Conservation (phyloP, 2,888 invertebrate genomes). For the Lepeophtheirus nordmannii region DNA sequence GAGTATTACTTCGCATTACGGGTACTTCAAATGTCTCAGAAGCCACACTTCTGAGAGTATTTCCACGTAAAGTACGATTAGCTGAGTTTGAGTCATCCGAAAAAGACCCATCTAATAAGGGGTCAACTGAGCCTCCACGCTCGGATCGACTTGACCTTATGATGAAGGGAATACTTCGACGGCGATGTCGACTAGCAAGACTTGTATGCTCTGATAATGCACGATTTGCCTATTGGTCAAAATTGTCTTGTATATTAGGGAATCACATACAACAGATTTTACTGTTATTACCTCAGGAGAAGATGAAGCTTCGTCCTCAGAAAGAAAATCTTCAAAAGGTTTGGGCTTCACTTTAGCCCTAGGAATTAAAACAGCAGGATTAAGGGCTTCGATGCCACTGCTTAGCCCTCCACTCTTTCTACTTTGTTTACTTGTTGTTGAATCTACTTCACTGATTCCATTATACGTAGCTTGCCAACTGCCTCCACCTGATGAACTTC, state of each 20-base stretch:
- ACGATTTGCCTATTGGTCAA: slow-evolving; percentile 17
- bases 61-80: neutral
- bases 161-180: slow-evolving; percentile 6
- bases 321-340: neutral
- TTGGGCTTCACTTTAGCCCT: slow-evolving; percentile 21
- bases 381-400: neutral
- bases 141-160: slow-evolving; percentile 7
- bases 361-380: slow-evolving; percentile 21
- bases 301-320: neutral
- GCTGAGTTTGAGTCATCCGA: slow-evolving; percentile 21
- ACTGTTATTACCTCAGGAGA: slow-evolving; percentile 5
- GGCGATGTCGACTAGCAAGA: slow-evolving; percentile 17
- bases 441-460: neutral
- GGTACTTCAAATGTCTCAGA: neutral
- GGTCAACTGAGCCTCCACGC: slow-evolving; percentile 22
- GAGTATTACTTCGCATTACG: neutral
- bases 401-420: neutral
- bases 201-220: slow-evolving; percentile 22
- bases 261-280: no score
- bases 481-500: neutral
- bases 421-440: neutral
- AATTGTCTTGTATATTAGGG: neutral
- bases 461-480: neutral
- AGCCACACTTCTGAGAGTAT: slow-evolving; percentile 1
- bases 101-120: slow-evolving; percentile 21